A percentile compares a stretch with the other conserved stretches of the same genome.
Evolutionary conservation across 1,140 invertebrate genomes (phyloP).

Genomic region (Bombus turneri): DNA sequence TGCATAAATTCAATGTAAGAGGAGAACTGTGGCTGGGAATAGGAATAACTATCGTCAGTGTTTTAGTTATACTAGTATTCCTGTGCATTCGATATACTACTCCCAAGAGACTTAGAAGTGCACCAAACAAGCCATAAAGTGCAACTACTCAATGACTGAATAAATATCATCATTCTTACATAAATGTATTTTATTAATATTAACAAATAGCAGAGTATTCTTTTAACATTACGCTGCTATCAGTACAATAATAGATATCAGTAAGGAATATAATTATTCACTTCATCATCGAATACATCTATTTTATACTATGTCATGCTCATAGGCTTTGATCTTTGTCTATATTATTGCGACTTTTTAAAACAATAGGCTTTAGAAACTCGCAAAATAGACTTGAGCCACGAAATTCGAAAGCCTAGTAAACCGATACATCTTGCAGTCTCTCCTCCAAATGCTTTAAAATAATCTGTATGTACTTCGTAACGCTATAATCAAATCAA

Average conservation of each 20-base stretch:
- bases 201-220: conserved; percentile 6
- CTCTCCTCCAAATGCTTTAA: not conserved
- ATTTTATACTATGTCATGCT: conserved; percentile 35
- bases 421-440: conserved; percentile 1
- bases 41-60: conserved; percentile 60
- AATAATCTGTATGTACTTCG: conserved; percentile 16
- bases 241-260: conserved; percentile 29
- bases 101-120: conserved; percentile 76
- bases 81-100: conserved; percentile 69
- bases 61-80: conserved; percentile 70
- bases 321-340: conserved; percentile 47
- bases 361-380: conserved; percentile 67
- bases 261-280: conserved; percentile 2
- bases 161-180: not conserved
- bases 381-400: conserved; percentile 66
- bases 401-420: conserved; percentile 28
- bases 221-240: not conserved
- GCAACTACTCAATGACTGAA: conserved; percentile 4
- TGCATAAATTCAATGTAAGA: conserved; percentile 67
- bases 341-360: conserved; percentile 67
- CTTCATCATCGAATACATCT: conserved; percentile 16
- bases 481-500: conserved; percentile 34
- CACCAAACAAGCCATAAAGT: conserved; percentile 79
- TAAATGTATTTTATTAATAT: not conserved
- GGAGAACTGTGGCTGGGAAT: conserved; percentile 72